phyloP scores from a whole-genome alignment of 2,797 vertebrate genomes.

The Trachops cirrhosus region DNA sequence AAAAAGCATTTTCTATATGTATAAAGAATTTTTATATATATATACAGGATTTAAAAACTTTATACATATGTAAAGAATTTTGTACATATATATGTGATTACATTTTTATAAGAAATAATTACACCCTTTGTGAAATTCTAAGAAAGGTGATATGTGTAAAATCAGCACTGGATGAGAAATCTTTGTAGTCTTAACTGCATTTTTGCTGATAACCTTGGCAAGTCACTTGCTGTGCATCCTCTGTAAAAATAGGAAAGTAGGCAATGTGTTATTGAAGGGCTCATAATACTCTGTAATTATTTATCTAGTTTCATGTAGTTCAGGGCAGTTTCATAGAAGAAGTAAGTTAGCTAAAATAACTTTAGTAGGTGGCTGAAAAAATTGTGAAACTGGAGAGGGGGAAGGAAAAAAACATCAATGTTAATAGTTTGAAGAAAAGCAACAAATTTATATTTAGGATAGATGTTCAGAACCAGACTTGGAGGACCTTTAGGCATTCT shows the following conservation, averaged over 20 bases:
- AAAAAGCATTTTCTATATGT: not conserved
- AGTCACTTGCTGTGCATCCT: not conserved
- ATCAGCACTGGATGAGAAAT: not conserved
- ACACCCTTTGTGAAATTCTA: not conserved
- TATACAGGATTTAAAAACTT: not conserved
- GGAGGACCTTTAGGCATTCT: not conserved
- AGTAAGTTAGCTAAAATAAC: not conserved
- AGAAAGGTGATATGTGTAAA: not conserved
- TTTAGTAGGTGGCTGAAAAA: conserved; percentile 24
- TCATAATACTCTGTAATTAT: not conserved
- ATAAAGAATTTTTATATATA: not conserved
- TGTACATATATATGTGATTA: not conserved
- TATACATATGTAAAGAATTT: not conserved
- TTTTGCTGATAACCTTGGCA: not conserved
- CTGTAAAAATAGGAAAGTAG: conserved; percentile 9
- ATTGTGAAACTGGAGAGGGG: not conserved
- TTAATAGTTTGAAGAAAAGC: not conserved
- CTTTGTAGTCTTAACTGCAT: not conserved
- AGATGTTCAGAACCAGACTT: not conserved
- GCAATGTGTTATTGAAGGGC: not conserved
- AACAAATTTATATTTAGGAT: not conserved
- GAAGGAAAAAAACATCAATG: not conserved
- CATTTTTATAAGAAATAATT: conserved; percentile 11
- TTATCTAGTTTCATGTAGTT: conserved; percentile 7
- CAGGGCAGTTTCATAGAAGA: conserved; percentile 11